Conservation (phyloP, 1,140 invertebrate genomes). For the Heliconius hewitsoni region DNA sequence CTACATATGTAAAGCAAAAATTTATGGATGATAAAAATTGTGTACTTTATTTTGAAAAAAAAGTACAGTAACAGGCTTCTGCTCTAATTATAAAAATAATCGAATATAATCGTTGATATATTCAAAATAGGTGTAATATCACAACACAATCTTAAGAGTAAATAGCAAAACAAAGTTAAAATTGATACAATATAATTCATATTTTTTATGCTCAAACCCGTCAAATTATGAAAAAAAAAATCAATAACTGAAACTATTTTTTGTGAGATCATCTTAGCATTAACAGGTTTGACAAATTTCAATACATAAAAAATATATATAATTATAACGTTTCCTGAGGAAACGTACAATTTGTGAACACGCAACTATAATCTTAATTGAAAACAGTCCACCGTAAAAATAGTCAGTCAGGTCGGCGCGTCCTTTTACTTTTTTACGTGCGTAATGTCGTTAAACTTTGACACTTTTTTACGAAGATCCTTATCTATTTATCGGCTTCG, state of each 20-base stretch:
- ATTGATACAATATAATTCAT: too few relatives aligned
- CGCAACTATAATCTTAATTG: slow-evolving; percentile 61
- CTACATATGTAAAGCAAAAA: too few relatives aligned
- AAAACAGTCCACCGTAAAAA: slow-evolving; percentile 57
- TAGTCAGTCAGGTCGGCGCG: slow-evolving; percentile 23
- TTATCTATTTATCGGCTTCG: slow-evolving; percentile 48
- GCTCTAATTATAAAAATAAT: too few relatives aligned
- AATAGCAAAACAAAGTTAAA: too few relatives aligned
- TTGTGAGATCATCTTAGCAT: background rate
- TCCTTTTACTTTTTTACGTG: slow-evolving; percentile 55
- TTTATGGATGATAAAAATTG: too few relatives aligned
- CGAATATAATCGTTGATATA: background rate
- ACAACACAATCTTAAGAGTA: too few relatives aligned
- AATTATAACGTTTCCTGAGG: slow-evolving; percentile 54
- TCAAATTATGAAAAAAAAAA: background rate
- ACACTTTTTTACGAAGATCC: slow-evolving; percentile 59
- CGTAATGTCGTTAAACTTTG: slow-evolving; percentile 65
- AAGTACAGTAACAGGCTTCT: too few relatives aligned
- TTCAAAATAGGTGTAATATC: too few relatives aligned
- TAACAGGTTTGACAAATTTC: slow-evolving; percentile 16
- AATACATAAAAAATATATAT: slow-evolving; percentile 37
- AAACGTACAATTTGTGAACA: slow-evolving; percentile 62
- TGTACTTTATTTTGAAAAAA: too few relatives aligned
- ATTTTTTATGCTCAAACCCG: too few relatives aligned
- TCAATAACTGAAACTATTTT: background rate